Base-by-base conservation (phyloP, 2,113 vertebrate species). In the Elachura formosa region DNA sequence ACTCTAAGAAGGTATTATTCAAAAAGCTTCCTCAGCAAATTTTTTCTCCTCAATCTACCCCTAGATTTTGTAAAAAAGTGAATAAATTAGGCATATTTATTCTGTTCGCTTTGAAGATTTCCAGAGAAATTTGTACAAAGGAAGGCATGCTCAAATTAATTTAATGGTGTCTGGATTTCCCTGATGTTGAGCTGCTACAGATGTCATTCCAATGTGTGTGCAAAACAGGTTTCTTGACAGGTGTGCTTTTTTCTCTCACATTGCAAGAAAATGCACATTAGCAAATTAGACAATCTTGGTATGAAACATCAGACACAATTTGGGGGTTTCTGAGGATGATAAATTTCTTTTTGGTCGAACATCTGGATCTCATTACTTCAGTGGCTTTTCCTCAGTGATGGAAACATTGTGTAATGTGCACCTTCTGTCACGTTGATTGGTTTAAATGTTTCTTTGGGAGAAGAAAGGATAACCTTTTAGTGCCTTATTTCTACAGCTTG, bases 351-450 rank as follows among this genome's bases (percentile, higher is more conserved):
- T 92, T 93, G 67, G 33, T 90, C 21, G 68, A 95, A 96, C 96
- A 97, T 97, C 96, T 98, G 96, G 92, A 95, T 97, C 96, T 92
- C 58, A 43, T 97, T 97, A 95, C 94, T 97, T 97, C 93, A 91
- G 68, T 94, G 85, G 91, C 79, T 96, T 97, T 92, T 92, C 67
- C 46, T 95, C 71, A 43, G 48, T 93, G 94, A 90, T 92, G 87
- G 91, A 96, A 94, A 36, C 85, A 22, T 61, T 59, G 78, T 89
- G 80, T 97, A 94, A 96, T 86, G 94, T 73, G 80, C 48, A 93
- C 84, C 95, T 97, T 97, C 94, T 97, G 94, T 96, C 91, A 83
- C 13, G 75, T 46, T 96, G 96, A 96, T 95, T 83, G 92, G 55
- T 87, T 96, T 94, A 76, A 93, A 94, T 81, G 71, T 90, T 94